phyloP scores from a whole-genome alignment of 2,113 vertebrate species.

The Scortum barcoo region DNA sequence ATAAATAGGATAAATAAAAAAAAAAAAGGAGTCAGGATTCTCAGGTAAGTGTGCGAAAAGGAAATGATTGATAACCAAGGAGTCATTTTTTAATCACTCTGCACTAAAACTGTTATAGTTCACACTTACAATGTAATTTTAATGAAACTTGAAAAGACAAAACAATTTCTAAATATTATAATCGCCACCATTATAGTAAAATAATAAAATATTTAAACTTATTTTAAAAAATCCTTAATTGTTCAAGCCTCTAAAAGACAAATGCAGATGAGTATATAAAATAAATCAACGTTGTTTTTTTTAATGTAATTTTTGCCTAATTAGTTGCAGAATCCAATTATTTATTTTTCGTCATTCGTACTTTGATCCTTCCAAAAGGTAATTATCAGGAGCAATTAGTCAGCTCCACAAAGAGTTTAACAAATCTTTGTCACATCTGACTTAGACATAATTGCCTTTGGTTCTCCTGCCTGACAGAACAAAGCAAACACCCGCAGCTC shows the following conservation, averaged over 20 bases:
- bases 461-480: constrained; percentile 32
- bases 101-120: neutral
- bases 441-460: constrained; percentile 32
- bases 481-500: constrained; percentile 46
- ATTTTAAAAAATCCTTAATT: neutral
- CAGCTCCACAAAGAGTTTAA: constrained; percentile 2
- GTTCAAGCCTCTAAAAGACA: neutral
- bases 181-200: neutral
- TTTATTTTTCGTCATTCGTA: neutral
- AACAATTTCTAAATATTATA: neutral
- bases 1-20: constrained; percentile 26
- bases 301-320: neutral
- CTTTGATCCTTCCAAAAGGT: neutral
- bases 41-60: neutral
- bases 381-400: constrained; percentile 17
- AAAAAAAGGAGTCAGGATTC: constrained; percentile 10
- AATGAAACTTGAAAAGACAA: neutral
- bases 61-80: neutral
- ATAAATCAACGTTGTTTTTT: too few species aligned
- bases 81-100: neutral
- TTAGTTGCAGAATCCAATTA: neutral
- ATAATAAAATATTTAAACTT: neutral
- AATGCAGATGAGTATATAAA: neutral
- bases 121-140: neutral
- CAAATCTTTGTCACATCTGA: constrained; percentile 21